These are phyloP conservation scores for Meiosimyza platycephala DNA, from an alignment of 2,888 invertebrate genomes.

Conservation along the genomic window DNA sequence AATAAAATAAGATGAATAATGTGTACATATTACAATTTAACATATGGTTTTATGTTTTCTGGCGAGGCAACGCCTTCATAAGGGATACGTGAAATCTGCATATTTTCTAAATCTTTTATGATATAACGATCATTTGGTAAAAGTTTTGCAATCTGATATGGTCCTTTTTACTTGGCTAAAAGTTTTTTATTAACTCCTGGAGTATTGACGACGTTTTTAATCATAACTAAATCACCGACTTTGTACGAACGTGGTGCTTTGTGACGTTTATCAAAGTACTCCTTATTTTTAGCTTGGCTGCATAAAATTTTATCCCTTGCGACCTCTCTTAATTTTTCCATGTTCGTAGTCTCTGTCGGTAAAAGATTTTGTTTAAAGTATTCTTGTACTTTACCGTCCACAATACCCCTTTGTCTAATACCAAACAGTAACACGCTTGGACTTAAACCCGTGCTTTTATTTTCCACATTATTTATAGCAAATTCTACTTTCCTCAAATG, in stretches of 20 bases:
- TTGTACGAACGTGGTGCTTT: background rate
- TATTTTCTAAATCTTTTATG: background rate
- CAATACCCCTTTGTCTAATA: slow-evolving; percentile 32
- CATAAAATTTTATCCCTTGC: background rate
- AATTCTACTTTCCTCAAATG: background rate
- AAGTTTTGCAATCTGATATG: background rate
- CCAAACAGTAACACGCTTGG: slow-evolving; percentile 28
- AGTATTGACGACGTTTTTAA: background rate
- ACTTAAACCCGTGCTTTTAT: slow-evolving; percentile 13
- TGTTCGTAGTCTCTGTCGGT: background rate
- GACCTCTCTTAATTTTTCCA: slow-evolving; percentile 2
- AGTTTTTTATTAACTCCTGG: background rate
- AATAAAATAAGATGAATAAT: no score
- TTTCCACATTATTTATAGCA: background rate
- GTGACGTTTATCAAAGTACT: no score
- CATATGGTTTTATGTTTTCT: no score
- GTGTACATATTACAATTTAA: no score
- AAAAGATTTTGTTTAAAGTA: slow-evolving; percentile 19
- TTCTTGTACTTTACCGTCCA: slow-evolving; percentile 35
- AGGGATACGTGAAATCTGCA: background rate
- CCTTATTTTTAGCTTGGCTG: no score
- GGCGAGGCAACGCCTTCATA: no score
- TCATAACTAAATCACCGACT: background rate
- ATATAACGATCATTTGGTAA: background rate
- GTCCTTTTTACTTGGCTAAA: background rate